A percentile compares a stretch with the other conserved stretches of the same genome.
Evolutionary conservation across 2,888 invertebrate genomes (phyloP).

Genomic region (Pyrrhosoma nymphula): DNA sequence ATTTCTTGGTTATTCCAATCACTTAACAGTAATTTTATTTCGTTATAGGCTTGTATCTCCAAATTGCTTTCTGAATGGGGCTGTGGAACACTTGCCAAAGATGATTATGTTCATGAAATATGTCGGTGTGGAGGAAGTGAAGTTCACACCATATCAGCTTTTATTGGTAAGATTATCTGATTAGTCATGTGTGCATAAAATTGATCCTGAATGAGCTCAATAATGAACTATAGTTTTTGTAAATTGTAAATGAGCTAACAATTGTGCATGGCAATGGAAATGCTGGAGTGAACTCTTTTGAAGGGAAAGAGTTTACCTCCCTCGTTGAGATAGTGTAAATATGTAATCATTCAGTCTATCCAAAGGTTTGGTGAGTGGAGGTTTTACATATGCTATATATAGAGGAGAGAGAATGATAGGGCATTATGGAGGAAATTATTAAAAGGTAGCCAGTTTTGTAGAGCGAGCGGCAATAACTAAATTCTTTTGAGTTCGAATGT

Average conservation of each 20-base stretch:
- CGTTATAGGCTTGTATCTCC: constrained; percentile 79
- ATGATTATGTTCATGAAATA: constrained; percentile 97
- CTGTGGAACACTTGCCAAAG: constrained; percentile 87
- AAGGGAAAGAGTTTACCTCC: too few species aligned
- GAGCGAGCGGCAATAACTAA: too few species aligned
- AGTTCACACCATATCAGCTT: constrained; percentile 95
- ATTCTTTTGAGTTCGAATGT: too few species aligned
- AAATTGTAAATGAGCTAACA: not conserved
- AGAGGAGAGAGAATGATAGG: too few species aligned
- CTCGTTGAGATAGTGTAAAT: too few species aligned
- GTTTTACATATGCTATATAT: too few species aligned
- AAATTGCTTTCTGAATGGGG: constrained; percentile 93
- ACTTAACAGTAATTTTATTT: not conserved
- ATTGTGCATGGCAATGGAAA: not conserved
- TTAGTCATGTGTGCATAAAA: too few species aligned
- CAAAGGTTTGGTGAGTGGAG: too few species aligned
- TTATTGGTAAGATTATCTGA: constrained; percentile 81
- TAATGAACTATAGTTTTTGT: not conserved
- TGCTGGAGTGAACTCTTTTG: not conserved
- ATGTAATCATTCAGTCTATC: too few species aligned
- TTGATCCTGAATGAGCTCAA: not conserved
- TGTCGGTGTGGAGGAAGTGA: constrained; percentile 97
- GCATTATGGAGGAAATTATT: too few species aligned
- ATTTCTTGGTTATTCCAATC: too few species aligned
- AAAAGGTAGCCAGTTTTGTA: too few species aligned